Evolutionary conservation across 1,140 invertebrate genomes (phyloP), one percentile per base, ranked within the genome.

Genomic region (Drosophila auraria): DNA sequence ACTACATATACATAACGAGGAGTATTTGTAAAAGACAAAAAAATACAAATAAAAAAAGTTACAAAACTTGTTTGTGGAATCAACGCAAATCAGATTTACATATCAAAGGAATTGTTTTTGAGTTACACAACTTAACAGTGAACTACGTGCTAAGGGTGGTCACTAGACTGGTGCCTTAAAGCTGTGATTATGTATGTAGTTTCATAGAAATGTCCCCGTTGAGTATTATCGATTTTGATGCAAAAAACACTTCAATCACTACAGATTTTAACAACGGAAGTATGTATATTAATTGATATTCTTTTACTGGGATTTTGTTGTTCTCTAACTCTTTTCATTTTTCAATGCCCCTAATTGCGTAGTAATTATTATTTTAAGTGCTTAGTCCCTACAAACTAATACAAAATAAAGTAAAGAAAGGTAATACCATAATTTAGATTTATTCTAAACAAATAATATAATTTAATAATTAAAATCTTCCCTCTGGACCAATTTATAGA

Each of bases 61-160:
- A 76, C 57, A 84, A 70, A 84, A 81, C 42, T 50, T 57, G 33
- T 57, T 72, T 77, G 62, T 87, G 84, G 84, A 87, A 87, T 87
- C 36, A 72, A 74, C 56, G 78, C 51, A 89, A 89, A 83, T 84
- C 47, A 81, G 78, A 78, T 83, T 78, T 72, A 81, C 63, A 78
- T 78, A 77, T 69, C 66, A 83, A 83, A 84, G 78, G 86, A 89
- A 87, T 83, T 56, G 58, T 78, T 62, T 65, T 54, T 50, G 33
- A 11, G 44, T 60, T 56, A 58, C 25, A 60, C 36, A 63, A 82
- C 51, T 65, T 68, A 80, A 78, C 25, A 54, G 50, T 68, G 56
- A 78, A 56, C 57, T 70, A 68, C 56, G 61, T 65, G 60, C 60
- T 80, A 59, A 64, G 47, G 44, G 44, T 49, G 44, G 23, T 45